Base-by-base conservation (phyloP, 2,888 invertebrate species). In the Cerceris ruficornis region DNA sequence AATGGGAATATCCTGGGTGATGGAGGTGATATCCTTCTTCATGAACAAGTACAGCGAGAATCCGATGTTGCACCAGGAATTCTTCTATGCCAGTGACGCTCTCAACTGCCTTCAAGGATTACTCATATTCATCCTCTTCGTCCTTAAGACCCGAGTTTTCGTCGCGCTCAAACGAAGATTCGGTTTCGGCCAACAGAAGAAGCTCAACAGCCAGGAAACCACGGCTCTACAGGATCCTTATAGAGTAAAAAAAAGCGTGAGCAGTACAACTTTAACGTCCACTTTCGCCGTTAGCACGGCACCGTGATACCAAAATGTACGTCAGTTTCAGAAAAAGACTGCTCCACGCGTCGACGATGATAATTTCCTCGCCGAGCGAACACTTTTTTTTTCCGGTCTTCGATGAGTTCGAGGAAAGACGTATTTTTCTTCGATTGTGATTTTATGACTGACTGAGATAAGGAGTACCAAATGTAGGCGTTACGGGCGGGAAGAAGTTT, bases 1-100 rank as follows among this genome's bases (percentile, higher is more conserved):
- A 59, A 97, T 96, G 96, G 96, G 97, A 0, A 94, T 96, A 0
- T 95, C 95, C 0, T 96, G 96, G 95, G 92, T 95, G 2, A 92
- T 92, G 93, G 85, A 94, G 93, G 92, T 90, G 89, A 91, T 79
- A 6, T 77, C 84, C 0, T 77, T 73, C 8, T 62, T 81, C 7
- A 7, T 87, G 13, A 74, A 83, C 15, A 59, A 78, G n/a, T 86
- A 85, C 60, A 66, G 78, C 15, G 41, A 73, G 0, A 42, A 81
- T 8, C 67, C 87, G 5, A 0, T 66, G 0, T 92, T 91, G 90
- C 67, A 81, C 0, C 59, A 79, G 0, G 75, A 85, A 43, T 43
- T 88, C 0, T 87, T 91, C 69, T 93, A 94, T 80, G 90, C 94
- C 9, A 93, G 95, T 50, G 96, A 96, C 90, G 93, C 94, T 0